Conservation (phyloP, 2,888 invertebrate species). For the Cylloceria caligata region DNA sequence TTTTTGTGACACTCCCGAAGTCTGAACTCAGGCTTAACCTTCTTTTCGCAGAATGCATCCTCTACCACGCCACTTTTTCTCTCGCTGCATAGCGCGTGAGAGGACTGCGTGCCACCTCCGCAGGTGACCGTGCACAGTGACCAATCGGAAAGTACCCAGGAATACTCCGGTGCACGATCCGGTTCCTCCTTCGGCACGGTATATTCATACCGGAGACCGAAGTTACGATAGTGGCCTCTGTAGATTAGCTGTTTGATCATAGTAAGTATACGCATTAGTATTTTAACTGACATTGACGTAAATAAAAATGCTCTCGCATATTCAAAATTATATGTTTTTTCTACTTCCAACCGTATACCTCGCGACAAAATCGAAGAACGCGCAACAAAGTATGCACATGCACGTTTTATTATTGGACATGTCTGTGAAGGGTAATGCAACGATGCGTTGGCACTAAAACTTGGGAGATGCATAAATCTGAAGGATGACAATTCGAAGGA, state of each 20-base stretch:
- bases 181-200: constrained; percentile 89
- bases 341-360: neutral
- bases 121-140: constrained; percentile 91
- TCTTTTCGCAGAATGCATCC: constrained; percentile 85
- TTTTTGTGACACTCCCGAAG: constrained; percentile 85
- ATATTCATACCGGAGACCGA: constrained; percentile 94
- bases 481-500: constrained; percentile 11
- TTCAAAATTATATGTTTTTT: neutral
- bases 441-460: neutral
- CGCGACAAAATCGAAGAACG: neutral
- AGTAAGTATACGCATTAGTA: constrained; percentile 1
- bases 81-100: constrained; percentile 87
- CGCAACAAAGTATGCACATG: too few species aligned
- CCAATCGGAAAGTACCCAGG: constrained; percentile 93
- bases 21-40: constrained; percentile 83
- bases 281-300: neutral
- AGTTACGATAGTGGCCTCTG: constrained; percentile 88
- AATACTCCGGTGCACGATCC: constrained; percentile 87
- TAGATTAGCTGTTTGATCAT: constrained; percentile 76
- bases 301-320: neutral
- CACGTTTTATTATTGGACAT: too few species aligned
- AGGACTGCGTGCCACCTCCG: constrained; percentile 90
- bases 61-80: constrained; percentile 88
- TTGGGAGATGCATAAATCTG: neutral
- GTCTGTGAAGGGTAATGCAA: neutral